Evolutionary conservation across 2,113 vertebrate genomes (phyloP).

Genomic region (Amblyopsis rosae): DNA sequence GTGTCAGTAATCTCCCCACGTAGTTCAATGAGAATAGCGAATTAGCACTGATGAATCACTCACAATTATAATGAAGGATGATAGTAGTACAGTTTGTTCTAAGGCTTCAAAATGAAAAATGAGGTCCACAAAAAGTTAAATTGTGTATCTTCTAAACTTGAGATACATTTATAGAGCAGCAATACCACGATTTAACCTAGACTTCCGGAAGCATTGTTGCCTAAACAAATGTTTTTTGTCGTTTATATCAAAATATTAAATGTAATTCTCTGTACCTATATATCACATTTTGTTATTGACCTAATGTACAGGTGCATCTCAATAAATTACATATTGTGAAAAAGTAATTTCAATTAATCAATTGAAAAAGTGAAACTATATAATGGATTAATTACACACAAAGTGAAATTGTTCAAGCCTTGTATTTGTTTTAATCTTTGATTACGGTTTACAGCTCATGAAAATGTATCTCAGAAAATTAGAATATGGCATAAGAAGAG

Average conservation of each 20-base stretch:
- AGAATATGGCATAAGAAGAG: too few species aligned
- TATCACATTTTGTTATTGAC: too few species aligned
- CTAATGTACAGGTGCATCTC: background rate
- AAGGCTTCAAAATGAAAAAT: too few species aligned
- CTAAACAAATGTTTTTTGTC: background rate
- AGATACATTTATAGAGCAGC: background rate
- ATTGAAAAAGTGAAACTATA: too few species aligned
- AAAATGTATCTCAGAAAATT: too few species aligned
- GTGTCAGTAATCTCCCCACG: slow-evolving; percentile 28
- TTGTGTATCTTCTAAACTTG: background rate
- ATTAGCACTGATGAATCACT: slow-evolving; percentile 38
- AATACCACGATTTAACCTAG: background rate
- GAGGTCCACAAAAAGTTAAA: background rate
- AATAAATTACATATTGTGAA: too few species aligned
- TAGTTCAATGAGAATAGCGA: slow-evolving; percentile 39
- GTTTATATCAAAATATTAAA: background rate
- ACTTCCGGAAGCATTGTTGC: background rate
- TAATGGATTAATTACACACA: too few species aligned
- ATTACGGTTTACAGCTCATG: too few species aligned
- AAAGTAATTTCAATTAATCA: too few species aligned
- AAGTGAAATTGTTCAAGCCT: too few species aligned
- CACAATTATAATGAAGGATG: slow-evolving; percentile 28
- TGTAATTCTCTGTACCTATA: too few species aligned
- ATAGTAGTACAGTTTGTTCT: background rate
- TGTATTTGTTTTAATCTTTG: too few species aligned